phyloP scores from a whole-genome alignment of 1,140 invertebrate species.

The Drosophila azteca region DNA sequence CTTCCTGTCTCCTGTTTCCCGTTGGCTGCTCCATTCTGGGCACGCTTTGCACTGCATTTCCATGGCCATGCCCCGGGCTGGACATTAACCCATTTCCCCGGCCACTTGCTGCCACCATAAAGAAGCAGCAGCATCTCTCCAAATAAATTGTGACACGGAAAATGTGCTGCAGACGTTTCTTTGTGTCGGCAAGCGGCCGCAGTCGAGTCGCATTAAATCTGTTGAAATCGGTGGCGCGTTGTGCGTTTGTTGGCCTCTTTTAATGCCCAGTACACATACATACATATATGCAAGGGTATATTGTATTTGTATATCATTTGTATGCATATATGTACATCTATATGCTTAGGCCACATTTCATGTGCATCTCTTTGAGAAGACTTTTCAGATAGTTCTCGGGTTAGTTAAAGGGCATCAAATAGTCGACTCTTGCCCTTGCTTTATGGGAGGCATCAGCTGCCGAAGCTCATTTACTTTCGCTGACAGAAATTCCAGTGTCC shows the following conservation, averaged over 20 bases:
- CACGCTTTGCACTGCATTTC: constrained; percentile 10
- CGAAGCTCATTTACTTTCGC: constrained; percentile 51
- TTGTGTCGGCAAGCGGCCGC: constrained; percentile 37
- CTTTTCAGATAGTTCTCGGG: too few species aligned
- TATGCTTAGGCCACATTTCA: too few species aligned
- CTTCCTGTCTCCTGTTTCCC: neutral
- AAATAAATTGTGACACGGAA: constrained; percentile 57
- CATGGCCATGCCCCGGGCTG: constrained; percentile 54
- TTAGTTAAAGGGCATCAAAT: too few species aligned
- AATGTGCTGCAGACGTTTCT: constrained; percentile 53
- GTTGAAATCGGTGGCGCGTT: constrained; percentile 48
- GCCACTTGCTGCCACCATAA: constrained; percentile 22
- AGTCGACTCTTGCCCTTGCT: too few species aligned
- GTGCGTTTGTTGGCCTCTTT: constrained; percentile 48
- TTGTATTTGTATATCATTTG: too few species aligned
- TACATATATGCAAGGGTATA: neutral
- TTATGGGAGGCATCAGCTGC: too few species aligned
- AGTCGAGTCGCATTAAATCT: constrained; percentile 24
- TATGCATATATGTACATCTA: too few species aligned
- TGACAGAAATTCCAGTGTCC: constrained; percentile 23
- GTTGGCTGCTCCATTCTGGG: constrained; percentile 3
- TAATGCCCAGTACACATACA: neutral
- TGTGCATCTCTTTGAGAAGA: neutral
- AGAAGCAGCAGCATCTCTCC: constrained; percentile 7
- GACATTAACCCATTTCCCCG: constrained; percentile 70